Percentiles rank a stretch among this genome's conserved stretches.
Conservation (phyloP, 2,888 invertebrate genomes). For the Hemaris fuciformis region DNA sequence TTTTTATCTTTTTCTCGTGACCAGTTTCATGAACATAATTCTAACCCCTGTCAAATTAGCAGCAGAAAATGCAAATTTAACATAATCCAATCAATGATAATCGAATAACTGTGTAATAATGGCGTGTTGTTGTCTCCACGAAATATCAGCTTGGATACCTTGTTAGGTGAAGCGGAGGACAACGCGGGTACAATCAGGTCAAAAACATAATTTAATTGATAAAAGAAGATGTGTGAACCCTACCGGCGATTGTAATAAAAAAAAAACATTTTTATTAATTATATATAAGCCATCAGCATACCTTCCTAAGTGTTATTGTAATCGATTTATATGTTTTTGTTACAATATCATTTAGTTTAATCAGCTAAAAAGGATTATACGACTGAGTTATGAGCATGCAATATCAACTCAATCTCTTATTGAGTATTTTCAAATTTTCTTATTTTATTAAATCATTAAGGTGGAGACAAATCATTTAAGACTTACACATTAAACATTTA, state of each 20-base stretch:
- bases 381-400: background rate
- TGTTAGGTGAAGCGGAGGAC: background rate
- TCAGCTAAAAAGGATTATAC: background rate
- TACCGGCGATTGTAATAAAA: background rate
- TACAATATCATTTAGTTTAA: background rate
- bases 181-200: background rate
- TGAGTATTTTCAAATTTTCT: too few species aligned
- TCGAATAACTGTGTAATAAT: background rate
- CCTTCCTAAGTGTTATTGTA: background rate
- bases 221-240: background rate
- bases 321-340: background rate
- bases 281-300: background rate
- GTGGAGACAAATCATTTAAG: too few species aligned
- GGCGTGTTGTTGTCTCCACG: background rate
- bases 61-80: background rate
- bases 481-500: too few species aligned
- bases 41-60: background rate
- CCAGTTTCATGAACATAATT: background rate
- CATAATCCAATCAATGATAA: slow-evolving; percentile 3
- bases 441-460: too few species aligned
- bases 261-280: background rate
- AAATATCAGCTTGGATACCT: background rate
- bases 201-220: slow-evolving; percentile 1
- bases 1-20: background rate
- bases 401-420: background rate